Evolutionary conservation across 2,888 invertebrate genomes (phyloP), one percentile per base, ranked within the genome.

Genomic region (Leptopilina myrica): DNA sequence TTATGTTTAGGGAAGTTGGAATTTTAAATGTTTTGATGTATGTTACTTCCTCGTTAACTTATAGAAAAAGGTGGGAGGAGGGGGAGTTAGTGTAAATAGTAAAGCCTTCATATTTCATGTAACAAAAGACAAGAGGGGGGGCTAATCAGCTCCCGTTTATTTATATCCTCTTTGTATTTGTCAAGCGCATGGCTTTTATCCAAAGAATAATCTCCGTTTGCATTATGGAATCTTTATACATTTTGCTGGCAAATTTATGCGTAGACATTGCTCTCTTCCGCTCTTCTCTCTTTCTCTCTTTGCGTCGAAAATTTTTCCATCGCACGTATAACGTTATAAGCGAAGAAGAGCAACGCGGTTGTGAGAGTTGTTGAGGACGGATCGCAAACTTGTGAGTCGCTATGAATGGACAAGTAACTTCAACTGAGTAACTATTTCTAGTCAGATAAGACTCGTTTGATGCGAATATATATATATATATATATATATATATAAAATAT

Each of bases 381-480:
- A 73, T 73, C 53, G 73, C 56, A 73, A 49, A 73, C 73, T 73
- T 73, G 73, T 73, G 73, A 73, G 73, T 73, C 53, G 73, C 73
- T 73, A 80, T 81, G 83, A 81, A 81, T 81, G 83, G 82, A 81
- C 83, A 81, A 69, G 81, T 77, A 46, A 79, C 83, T 80, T 80
- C 80, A 81, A 81, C 81, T 79, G 80, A 82, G 79, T 78, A 83
- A 83, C 80, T 81, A 81, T 83, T 83, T 79, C 81, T 76, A 78
- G 82, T 82, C 79, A 79, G 81, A 82, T 82, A 82, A 82, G 82
- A 81, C 79, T 81, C 81, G 81, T 83, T 83, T 81, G 80, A 83
- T 81, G 79, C 82, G 80, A 76, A 78, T 81, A 77, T 80, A 79
- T 33, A 33, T 33, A 33, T 33, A 33, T 33, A 33, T 33, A 33